phyloP scores from a whole-genome alignment of 2,113 vertebrate genomes.

The Candoia aspera region DNA sequence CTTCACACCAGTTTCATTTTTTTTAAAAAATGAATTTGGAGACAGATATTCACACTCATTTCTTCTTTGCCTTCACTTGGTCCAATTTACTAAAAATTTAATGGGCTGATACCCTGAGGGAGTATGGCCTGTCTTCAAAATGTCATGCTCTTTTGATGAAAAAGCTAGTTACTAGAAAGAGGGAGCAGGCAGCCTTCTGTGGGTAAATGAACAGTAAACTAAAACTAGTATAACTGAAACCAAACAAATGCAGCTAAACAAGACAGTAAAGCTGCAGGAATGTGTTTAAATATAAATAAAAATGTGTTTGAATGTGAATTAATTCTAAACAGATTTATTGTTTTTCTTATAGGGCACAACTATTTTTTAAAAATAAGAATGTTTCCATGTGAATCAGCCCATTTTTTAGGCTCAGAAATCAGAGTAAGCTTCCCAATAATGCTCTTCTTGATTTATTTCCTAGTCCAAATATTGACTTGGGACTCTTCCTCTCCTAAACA shows the following conservation, averaged over 20 bases:
- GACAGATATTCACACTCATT: background rate
- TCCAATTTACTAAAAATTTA: background rate
- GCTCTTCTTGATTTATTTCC: constrained; percentile 33
- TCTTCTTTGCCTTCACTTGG: background rate
- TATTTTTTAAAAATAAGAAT: background rate
- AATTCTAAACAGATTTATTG: background rate
- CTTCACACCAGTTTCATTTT: background rate
- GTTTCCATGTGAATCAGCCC: constrained; percentile 2
- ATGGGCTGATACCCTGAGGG: background rate
- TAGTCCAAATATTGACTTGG: constrained; percentile 63
- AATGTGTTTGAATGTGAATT: no score
- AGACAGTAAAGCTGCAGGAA: background rate
- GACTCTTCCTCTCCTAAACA: constrained; percentile 43
- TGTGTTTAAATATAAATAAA: background rate
- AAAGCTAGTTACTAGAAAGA: background rate
- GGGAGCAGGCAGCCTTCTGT: background rate
- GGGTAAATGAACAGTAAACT: background rate
- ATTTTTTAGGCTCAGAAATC: background rate
- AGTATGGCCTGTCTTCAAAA: background rate
- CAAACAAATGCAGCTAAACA: background rate
- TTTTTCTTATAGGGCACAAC: background rate
- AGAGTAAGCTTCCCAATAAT: constrained; percentile 33
- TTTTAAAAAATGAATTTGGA: background rate
- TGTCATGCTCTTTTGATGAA: background rate
- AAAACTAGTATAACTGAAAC: background rate